These are phyloP conservation scores for Acleris holmiana DNA, from an alignment of 2,888 invertebrate genomes.

Conservation along the genomic window DNA sequence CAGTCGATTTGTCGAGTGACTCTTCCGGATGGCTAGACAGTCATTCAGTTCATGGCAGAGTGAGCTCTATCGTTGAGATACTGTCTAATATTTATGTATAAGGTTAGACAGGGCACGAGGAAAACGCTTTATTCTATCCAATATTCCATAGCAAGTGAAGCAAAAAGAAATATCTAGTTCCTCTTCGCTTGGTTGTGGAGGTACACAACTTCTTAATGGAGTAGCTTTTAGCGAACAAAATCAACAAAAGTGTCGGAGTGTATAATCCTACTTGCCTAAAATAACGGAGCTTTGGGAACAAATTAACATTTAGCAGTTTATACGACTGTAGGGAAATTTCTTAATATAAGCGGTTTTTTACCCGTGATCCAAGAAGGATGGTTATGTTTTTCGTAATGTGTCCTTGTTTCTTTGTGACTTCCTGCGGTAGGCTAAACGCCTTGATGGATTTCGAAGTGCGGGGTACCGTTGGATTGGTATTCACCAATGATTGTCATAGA, in stretches of 20 bases:
- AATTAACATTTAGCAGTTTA: conserved; percentile 7
- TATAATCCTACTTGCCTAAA: conserved; percentile 11
- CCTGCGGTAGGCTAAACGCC: too few species aligned
- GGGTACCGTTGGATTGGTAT: too few species aligned
- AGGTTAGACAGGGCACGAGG: too few species aligned
- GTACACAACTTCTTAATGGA: not conserved
- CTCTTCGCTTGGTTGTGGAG: too few species aligned
- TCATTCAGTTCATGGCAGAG: not conserved
- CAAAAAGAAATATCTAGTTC: too few species aligned
- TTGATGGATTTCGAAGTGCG: too few species aligned
- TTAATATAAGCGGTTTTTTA: too few species aligned
- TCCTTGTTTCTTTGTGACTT: too few species aligned
- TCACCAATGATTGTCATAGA: too few species aligned
- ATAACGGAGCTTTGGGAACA: conserved; percentile 3
- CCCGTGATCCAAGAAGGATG: too few species aligned
- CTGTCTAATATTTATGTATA: not conserved
- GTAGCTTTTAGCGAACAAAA: not conserved
- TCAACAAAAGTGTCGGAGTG: conserved; percentile 1
- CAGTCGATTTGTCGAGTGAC: not conserved
- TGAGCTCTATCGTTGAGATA: not conserved
- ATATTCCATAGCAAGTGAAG: too few species aligned
- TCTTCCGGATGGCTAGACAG: not conserved
- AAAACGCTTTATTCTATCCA: too few species aligned
- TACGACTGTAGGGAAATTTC: not conserved
- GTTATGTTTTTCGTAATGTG: not conserved